Base-by-base conservation (phyloP, 2,113 vertebrate genomes). In the Anser brachyrhynchus region DNA sequence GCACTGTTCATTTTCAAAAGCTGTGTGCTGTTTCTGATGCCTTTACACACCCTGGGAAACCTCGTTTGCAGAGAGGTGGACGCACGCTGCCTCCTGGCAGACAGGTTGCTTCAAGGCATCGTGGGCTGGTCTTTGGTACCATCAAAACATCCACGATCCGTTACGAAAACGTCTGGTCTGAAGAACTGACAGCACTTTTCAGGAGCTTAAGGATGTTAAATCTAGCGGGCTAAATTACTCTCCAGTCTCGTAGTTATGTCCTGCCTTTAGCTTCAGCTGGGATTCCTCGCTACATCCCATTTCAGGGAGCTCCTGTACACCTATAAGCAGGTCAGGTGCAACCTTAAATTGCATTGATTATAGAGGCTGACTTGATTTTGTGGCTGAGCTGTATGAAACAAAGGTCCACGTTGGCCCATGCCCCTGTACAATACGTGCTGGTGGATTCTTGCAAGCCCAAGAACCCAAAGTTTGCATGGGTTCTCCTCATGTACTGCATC, bases 1-100 rank as follows among this genome's bases (percentile, higher is more conserved):
- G 1, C 77, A 90, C 76, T 95, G 87, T 93, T 79, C 29, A 3
- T 67, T 79, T 89, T 86, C 71, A 79, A 95, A 95, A 93, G 89
- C 84, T 3, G 2, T 5, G 1, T 82, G 80, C 66, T 89, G 70
- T n/a, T 91, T 79, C 35, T 20, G 39, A 89, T 94, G 90, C 80
- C 84, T 96, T 59, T 20, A 5, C 26, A 51, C 37, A 64, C 71
- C 84, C 91, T 84, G 64, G 92, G 92, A 94, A 93, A 29, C 84
- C 89, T 93, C 81, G 62, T 86, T 76, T 3, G 3, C 2, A 31
- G 71, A 54, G 73, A 92, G 37, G 74, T 87, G 86, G 90, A 66
- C 8, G 2, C 2, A 1, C 49, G 29, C 19, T 39, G 91, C 92
- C 91, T 85, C 91, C 71, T 82, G 77, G 81, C 82, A 95, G 76